Conservation (phyloP, 2,113 vertebrate species). For the Sakesphorus luctuosus region DNA sequence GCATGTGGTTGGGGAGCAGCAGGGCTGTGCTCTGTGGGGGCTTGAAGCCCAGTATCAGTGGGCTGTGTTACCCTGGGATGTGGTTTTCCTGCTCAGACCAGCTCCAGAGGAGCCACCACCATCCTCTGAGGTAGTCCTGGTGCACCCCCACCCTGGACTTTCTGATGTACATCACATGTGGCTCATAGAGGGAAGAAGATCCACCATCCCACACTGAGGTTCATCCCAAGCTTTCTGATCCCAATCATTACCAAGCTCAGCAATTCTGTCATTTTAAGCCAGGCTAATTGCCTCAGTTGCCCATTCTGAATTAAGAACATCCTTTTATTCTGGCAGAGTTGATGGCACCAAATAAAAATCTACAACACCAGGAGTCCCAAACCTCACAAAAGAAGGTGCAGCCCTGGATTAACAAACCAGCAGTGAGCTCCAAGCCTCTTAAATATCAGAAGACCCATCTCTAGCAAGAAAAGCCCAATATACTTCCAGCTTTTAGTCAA, state of each 20-base stretch:
- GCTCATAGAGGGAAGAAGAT: background rate
- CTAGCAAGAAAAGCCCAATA: background rate
- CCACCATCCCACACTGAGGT: background rate
- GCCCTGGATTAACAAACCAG: background rate
- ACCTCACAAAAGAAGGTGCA: background rate
- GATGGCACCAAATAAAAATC: background rate
- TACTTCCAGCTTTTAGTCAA: background rate
- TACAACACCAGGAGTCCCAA: background rate
- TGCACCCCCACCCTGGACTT: accelerated
- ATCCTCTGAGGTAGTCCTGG: background rate
- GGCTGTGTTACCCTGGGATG: background rate
- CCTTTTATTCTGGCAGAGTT: background rate
- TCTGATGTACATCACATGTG: background rate
- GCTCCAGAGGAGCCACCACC: background rate
- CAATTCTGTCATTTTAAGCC: background rate
- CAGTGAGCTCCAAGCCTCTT: background rate
- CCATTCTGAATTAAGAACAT: background rate
- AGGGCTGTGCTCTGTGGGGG: background rate
- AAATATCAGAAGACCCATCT: background rate
- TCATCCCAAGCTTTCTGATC: background rate
- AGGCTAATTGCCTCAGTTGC: background rate
- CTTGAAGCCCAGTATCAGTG: background rate
- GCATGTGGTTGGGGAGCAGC: background rate
- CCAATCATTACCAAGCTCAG: background rate
- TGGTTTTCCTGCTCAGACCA: background rate